Evolutionary conservation across 2,888 invertebrate species (phyloP).

Genomic region (Phyllotreta cruciferae): DNA sequence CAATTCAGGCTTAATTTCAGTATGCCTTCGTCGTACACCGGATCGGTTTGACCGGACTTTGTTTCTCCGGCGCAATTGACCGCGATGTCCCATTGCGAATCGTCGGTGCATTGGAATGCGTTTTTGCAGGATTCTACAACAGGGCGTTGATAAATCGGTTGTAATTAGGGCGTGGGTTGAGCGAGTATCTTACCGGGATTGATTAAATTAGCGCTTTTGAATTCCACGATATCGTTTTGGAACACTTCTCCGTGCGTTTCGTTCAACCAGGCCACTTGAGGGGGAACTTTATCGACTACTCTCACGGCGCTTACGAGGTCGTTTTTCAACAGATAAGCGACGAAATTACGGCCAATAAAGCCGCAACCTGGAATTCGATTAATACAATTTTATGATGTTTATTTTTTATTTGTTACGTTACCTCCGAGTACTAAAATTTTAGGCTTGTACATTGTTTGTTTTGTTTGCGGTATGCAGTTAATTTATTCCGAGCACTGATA

Average conservation of each 20-base stretch:
- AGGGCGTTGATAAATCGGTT: slow-evolving; percentile 27
- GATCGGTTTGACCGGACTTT: slow-evolving; percentile 85
- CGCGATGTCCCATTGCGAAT: slow-evolving; percentile 74
- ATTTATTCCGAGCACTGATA: no score
- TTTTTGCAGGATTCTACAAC: slow-evolving; percentile 79
- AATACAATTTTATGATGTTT: background rate
- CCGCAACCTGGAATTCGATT: slow-evolving; percentile 76
- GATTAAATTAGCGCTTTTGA: slow-evolving; percentile 90
- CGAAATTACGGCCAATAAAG: slow-evolving; percentile 89
- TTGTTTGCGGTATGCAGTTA: background rate
- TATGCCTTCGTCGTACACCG: slow-evolving; percentile 90
- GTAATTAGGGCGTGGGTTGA: background rate
- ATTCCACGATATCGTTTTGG: slow-evolving; percentile 76
- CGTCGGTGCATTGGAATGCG: slow-evolving; percentile 72
- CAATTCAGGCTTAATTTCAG: slow-evolving; percentile 83
- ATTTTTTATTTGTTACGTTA: slow-evolving; percentile 23
- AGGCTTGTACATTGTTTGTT: background rate
- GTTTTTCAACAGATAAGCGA: slow-evolving; percentile 79
- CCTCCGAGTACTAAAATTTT: slow-evolving; percentile 38
- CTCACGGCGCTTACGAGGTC: slow-evolving; percentile 77
- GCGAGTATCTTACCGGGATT: slow-evolving; percentile 72
- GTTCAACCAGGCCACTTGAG: slow-evolving; percentile 91
- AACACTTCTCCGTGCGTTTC: slow-evolving; percentile 74
- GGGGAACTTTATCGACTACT: slow-evolving; percentile 92
- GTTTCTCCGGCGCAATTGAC: slow-evolving; percentile 94